Base-by-base conservation (phyloP, 2,888 invertebrate genomes). In the Perithous albicinctus region DNA sequence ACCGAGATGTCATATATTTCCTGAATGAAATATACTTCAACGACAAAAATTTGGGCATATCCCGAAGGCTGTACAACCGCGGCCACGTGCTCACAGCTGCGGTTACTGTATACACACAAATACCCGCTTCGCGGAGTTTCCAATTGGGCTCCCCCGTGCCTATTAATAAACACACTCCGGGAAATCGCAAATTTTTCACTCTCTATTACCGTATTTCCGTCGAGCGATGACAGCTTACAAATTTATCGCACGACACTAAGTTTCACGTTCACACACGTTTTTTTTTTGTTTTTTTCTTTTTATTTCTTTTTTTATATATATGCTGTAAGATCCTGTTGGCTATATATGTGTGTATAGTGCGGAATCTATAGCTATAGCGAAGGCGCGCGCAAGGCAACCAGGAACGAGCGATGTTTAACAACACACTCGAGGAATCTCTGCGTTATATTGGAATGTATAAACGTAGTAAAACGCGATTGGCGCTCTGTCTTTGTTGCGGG, bases 161-260 rank as follows among this genome's bases (percentile, higher is more conserved):
- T 77, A 77, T 69, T 73, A 46, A 77, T 77, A 77, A 46, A 46
- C n/a, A 12, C 12, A 67, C 29, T 12, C 5, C 15, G 5, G 23
- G n/a, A 54, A 51, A 35, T 26, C 12, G 20, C n/a, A n/a, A n/a
- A n/a, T n/a, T 38, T 10, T 15, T 26, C 26, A 67, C 48, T 51
- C 6, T 41, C 6, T 29, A 72, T 59, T 59, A 59, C 32, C 70
- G 29, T 43, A 18, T 56, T 29, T 32, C 18, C 38, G n/a, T n/a
- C n/a, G 15, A 43, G n/a, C 12, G 54, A 43, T 23, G 26, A 59
- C 29, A 59, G 18, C 18, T 26, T n/a, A 18, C n/a, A 56, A 59
- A n/a, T 59, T 70, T 12, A 43, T 20, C 69, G 35, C 69, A 20
- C 69, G n/a, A 8, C 48, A 51, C 48, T 51, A n/a, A n/a, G 48